Evolutionary conservation across 2,797 vertebrate genomes (phyloP), one percentile per base, ranked within the genome.

Genomic region (Acanthornis magna): DNA sequence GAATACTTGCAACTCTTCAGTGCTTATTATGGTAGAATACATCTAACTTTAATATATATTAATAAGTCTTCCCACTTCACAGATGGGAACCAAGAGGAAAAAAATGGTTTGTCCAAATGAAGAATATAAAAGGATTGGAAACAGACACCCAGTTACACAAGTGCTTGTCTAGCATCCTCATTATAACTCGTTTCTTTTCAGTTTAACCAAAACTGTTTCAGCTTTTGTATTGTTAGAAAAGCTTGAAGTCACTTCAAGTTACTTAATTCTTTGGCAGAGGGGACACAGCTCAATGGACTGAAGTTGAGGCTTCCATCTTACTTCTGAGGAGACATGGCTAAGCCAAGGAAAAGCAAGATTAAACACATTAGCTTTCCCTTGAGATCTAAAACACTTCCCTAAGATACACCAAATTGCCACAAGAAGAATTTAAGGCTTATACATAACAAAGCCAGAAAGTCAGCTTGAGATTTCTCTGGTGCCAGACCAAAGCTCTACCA

Each of bases 11-110:
- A 62, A 40, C 26, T 58, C 85, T 77, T 65, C 29, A 48, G 43
- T 32, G 19, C 81, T 96, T 77, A 91, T 74, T 94, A 84, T 38
- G 62, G 85, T 34, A 72, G 61, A 88, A 81, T 32, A 83, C 60
- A 85, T 75, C 58, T 78, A 84, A 73, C 47, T 84, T 93, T 84
- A 93, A 96, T 94, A 94, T 89, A 89, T 95, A 96, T 95, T 96
- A 96, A 95, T 92, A 92, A 85, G 78, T 72, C 70, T 97, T 88
- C 87, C 92, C 95, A 97, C 93, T 96, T 97, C 95, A 97, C 80
- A 95, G 80, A 96, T 94, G 85, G 63, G 89, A 96, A 94, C 67
- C 1, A 5, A 79, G 57, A 61, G 11, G 12, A 9, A 79, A 65
- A 45, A 84, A 80, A 71, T 11, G 30, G 45, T 30, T 88, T 71